Percentiles rank a stretch among this genome's conserved stretches.
Conservation (phyloP, 2,888 invertebrate species). For the Pseudococcus jackbeardsleyi region DNA sequence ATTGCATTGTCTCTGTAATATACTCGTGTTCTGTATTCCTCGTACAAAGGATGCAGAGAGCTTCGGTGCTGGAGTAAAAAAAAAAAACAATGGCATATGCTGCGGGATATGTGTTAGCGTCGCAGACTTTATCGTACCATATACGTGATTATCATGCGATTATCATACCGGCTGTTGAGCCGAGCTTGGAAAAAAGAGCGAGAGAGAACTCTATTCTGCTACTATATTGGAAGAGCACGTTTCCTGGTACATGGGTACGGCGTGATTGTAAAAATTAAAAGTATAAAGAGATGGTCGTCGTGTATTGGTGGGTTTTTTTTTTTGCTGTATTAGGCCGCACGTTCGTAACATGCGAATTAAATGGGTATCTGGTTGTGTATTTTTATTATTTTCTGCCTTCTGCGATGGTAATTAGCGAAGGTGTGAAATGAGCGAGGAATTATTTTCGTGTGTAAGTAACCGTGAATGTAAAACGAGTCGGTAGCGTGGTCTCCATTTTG, state of each 20-base stretch:
- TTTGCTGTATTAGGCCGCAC: neutral
- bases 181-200: neutral
- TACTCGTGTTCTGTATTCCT: neutral
- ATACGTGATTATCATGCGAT: conserved; percentile 65
- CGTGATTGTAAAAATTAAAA: conserved; percentile 1
- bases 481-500: conserved; percentile 30
- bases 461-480: conserved; percentile 20
- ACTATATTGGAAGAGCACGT: conserved; percentile 56
- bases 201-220: conserved; percentile 12
- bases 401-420: conserved; percentile 1
- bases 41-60: neutral
- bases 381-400: neutral
- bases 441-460: conserved; percentile 41
- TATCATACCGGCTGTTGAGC: conserved; percentile 56
- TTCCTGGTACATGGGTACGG: conserved; percentile 47
- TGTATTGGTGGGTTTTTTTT: neutral
- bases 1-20: neutral
- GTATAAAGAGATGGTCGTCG: neutral
- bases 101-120: conserved; percentile 64
- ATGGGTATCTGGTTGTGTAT: conserved; percentile 14
- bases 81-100: conserved; percentile 57
- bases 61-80: neutral
- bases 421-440: conserved; percentile 31
- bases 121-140: conserved; percentile 9
- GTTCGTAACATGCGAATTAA: neutral